These are phyloP conservation scores for Bradypodion pumilum DNA, from an alignment of 2,797 vertebrate genomes.

Conservation along the genomic window DNA sequence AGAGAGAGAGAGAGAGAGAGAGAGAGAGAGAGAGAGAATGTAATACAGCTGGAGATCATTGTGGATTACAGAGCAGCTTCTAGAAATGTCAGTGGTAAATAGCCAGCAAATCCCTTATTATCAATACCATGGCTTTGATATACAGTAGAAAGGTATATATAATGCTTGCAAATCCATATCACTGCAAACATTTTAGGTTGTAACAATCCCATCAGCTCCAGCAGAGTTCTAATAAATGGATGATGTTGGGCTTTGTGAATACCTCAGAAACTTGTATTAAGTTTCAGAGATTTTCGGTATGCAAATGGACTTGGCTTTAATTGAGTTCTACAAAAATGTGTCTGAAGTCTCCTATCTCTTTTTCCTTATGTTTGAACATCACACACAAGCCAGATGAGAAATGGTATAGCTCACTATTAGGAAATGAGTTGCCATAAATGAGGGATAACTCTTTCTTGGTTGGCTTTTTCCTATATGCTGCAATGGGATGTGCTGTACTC, in stretches of 20 bases:
- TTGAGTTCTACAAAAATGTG: conserved; percentile 23
- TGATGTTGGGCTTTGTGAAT: conserved; percentile 20
- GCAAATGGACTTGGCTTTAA: conserved; percentile 20
- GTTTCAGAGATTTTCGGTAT: conserved; percentile 15
- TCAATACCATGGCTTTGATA: conserved; percentile 52
- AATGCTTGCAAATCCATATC: conserved; percentile 53
- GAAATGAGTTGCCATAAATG: neutral
- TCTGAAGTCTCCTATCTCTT: neutral
- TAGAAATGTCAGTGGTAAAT: conserved; percentile 64
- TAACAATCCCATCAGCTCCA: conserved; percentile 19
- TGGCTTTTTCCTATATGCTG: neutral
- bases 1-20: conserved; percentile 28
- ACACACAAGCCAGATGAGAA: neutral
- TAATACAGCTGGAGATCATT: conserved; percentile 45
- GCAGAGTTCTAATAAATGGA: conserved; percentile 12
- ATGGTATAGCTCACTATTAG: neutral
- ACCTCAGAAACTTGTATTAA: conserved; percentile 4
- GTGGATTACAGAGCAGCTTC: conserved; percentile 56
- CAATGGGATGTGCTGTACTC: neutral
- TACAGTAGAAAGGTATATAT: conserved; percentile 42
- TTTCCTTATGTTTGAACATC: neutral
- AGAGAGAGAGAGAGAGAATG: conserved; percentile 23
- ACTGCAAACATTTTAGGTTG: conserved; percentile 37
- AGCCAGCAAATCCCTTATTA: conserved; percentile 61
- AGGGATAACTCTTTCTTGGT: neutral